Percentiles rank a stretch among this genome's conserved stretches.
phyloP scores from a whole-genome alignment of 2,888 invertebrate genomes.

The Tenthredo mesomela region DNA sequence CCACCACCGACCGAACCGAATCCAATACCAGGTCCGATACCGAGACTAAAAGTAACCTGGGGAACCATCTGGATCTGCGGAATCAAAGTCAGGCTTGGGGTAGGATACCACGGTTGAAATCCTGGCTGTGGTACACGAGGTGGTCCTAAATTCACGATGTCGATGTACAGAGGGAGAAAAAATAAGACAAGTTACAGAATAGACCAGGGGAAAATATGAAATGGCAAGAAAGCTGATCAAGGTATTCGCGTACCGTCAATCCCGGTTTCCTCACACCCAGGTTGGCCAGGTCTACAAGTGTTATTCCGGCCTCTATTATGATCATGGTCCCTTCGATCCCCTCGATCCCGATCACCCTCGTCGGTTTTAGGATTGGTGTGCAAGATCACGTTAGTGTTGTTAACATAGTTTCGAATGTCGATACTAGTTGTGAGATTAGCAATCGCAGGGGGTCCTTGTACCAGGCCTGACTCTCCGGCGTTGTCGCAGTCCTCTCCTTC shows the following conservation, averaged over 20 bases:
- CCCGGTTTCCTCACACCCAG: neutral
- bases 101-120: constrained; percentile 42
- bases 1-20: constrained; percentile 59
- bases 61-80: constrained; percentile 65
- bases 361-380: neutral
- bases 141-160: neutral
- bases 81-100: constrained; percentile 49
- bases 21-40: constrained; percentile 60
- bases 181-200: too few species aligned
- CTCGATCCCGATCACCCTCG: neutral
- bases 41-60: constrained; percentile 65
- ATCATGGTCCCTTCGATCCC: constrained; percentile 4
- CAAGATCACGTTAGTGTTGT: constrained; percentile 54
- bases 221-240: neutral
- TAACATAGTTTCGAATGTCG: constrained; percentile 64
- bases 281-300: neutral
- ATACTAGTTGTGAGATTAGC: constrained; percentile 70
- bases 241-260: neutral
- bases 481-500: constrained; percentile 57
- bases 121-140: neutral
- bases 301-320: neutral
- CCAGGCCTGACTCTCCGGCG: constrained; percentile 25
- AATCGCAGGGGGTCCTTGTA: constrained; percentile 25
- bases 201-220: neutral
- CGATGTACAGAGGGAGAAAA: too few species aligned